Evolutionary conservation across 64 coral and sea anemone species (phyloP).

Genomic region (Pachyseris speciosa): DNA sequence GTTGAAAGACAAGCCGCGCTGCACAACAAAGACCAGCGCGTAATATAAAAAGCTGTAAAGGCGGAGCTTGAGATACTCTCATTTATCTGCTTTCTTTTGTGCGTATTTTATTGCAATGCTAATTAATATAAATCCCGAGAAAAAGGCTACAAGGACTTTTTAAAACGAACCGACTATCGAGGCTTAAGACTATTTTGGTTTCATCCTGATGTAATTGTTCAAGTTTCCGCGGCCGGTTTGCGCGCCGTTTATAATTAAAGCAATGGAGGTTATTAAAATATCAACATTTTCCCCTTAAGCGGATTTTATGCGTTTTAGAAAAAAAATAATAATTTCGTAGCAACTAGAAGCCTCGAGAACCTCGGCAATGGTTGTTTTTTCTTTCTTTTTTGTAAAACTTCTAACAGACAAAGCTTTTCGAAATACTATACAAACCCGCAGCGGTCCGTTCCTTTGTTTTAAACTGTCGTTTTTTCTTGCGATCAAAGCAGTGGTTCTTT

Average conservation of each 20-base stretch:
- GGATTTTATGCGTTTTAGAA: constrained; percentile 45
- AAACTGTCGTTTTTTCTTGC: not conserved
- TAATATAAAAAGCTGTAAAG: constrained; percentile 79
- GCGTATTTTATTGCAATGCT: constrained; percentile 89
- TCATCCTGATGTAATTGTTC: constrained; percentile 16
- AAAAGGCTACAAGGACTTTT: constrained; percentile 76
- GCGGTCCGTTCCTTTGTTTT: not conserved
- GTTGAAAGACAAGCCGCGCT: constrained; percentile 3
- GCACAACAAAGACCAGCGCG: constrained; percentile 51
- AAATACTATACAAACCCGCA: not conserved
- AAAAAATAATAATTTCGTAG: not conserved
- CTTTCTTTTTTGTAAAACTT: not conserved
- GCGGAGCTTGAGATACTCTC: constrained; percentile 85
- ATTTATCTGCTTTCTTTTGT: constrained; percentile 95
- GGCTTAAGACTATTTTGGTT: constrained; percentile 47
- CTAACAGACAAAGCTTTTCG: not conserved
- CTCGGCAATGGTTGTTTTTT: not conserved
- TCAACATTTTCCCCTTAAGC: constrained; percentile 18
- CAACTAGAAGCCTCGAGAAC: not conserved
- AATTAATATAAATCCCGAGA: constrained; percentile 96
- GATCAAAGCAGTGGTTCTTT: not conserved
- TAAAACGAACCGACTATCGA: constrained; percentile 60
- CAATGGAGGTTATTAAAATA: constrained; percentile 66
- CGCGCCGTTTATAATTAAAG: constrained; percentile 37
- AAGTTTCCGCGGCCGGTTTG: constrained; percentile 7